Evolutionary conservation across 2,888 invertebrate species (phyloP).

Genomic region (Phalera bucephala): DNA sequence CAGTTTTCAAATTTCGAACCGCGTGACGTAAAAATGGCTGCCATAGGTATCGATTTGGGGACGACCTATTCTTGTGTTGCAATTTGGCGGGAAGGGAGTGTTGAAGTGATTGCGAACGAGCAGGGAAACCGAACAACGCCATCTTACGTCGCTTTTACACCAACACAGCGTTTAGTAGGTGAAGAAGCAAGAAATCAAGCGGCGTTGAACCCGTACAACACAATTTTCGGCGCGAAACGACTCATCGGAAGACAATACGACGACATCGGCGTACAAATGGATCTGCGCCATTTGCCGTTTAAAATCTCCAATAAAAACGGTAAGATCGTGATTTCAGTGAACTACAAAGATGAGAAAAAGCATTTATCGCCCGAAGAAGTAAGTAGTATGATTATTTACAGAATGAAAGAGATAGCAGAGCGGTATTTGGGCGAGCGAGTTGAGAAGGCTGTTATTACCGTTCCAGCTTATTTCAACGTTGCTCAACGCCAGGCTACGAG

Average conservation of each 20-base stretch:
- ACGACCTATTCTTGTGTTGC: slow-evolving; percentile 62
- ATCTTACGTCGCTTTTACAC: slow-evolving; percentile 61
- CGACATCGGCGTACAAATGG: slow-evolving; percentile 58
- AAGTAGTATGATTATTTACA: slow-evolving; percentile 59
- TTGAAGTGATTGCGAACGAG: slow-evolving; percentile 62
- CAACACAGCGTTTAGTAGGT: slow-evolving; percentile 52
- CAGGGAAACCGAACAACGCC: slow-evolving; percentile 60
- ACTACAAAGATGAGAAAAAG: slow-evolving; percentile 48
- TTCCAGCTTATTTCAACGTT: slow-evolving; percentile 65
- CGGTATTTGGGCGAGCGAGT: slow-evolving; percentile 48
- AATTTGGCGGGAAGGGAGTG: slow-evolving; percentile 52
- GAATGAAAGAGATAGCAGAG: slow-evolving; percentile 61
- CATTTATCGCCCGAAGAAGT: slow-evolving; percentile 62
- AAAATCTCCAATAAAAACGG: slow-evolving; percentile 51
- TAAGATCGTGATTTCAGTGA: slow-evolving; percentile 56
- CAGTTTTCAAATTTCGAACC: neutral
- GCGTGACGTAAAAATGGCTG: slow-evolving; percentile 45
- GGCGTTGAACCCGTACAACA: slow-evolving; percentile 53
- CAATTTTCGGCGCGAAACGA: slow-evolving; percentile 60
- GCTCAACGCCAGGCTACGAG: slow-evolving; percentile 60
- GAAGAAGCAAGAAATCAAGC: slow-evolving; percentile 62
- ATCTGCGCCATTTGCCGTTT: slow-evolving; percentile 57
- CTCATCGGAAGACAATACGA: slow-evolving; percentile 59
- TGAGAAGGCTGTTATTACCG: slow-evolving; percentile 61
- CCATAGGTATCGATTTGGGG: slow-evolving; percentile 67